phyloP scores from a whole-genome alignment of 2,113 vertebrate species.

The Nothocercus nigrocapillus region DNA sequence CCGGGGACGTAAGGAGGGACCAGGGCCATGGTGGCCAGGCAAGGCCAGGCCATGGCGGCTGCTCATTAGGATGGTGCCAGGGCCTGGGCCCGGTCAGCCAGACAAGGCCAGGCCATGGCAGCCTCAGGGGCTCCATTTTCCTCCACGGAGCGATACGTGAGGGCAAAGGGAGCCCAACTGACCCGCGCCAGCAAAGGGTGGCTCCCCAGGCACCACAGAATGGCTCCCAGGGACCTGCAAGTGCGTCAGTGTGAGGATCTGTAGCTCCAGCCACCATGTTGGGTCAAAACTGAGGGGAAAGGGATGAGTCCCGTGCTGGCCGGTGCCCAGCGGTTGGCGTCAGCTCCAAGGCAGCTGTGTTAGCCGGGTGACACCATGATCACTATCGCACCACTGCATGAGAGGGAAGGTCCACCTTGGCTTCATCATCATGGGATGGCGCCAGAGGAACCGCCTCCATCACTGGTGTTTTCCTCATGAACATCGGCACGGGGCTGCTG shows the following conservation, averaged over 20 bases:
- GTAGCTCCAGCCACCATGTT: accelerated
- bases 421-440: not conserved
- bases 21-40: not conserved
- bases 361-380: too few species aligned
- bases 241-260: not conserved
- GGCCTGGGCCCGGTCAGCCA: too few species aligned
- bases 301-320: accelerated
- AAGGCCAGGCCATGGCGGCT: not conserved
- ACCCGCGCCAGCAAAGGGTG: too few species aligned
- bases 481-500: not conserved
- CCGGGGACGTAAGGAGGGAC: not conserved
- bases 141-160: too few species aligned
- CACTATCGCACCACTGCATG: accelerated
- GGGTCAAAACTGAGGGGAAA: not conserved
- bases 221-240: accelerated
- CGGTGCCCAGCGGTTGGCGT: not conserved
- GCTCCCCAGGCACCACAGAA: not conserved
- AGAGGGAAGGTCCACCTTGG: accelerated
- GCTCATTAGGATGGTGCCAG: accelerated
- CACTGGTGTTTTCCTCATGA: not conserved
- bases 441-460: not conserved
- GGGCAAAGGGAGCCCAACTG: too few species aligned
- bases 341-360: not conserved
- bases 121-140: too few species aligned
- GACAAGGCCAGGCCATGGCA: too few species aligned